A percentile compares a stretch with the other conserved stretches of the same genome.
Conservation (phyloP, 2,797 vertebrate genomes). For the Manis pentadactyla region DNA sequence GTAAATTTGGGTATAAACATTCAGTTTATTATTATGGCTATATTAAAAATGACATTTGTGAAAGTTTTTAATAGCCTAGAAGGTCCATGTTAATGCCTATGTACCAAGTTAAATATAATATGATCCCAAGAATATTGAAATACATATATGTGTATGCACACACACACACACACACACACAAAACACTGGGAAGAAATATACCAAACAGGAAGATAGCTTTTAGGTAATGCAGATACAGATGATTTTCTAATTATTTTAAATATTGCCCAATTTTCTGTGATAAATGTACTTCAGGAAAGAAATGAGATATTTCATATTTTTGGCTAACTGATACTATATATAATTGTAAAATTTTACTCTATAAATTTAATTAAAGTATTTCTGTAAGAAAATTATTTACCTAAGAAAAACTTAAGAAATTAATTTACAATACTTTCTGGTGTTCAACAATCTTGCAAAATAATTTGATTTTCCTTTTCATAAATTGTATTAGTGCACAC, state of each 20-base stretch:
- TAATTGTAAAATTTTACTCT: background rate
- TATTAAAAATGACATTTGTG: conserved; percentile 40
- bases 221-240: background rate
- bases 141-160: background rate
- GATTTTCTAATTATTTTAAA: background rate
- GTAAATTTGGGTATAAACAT: background rate
- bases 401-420: background rate
- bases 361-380: background rate
- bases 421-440: background rate
- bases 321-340: background rate
- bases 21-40: background rate
- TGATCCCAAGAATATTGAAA: background rate
- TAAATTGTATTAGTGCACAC: background rate
- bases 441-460: background rate
- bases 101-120: background rate
- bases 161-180: background rate
- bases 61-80: background rate
- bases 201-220: background rate
- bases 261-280: conserved; percentile 24
- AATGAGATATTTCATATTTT: background rate
- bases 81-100: background rate
- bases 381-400: conserved; percentile 37
- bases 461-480: conserved; percentile 46
- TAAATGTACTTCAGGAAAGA: background rate
- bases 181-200: background rate